phyloP scores from a whole-genome alignment of 2,113 vertebrate species.

The Cyprinodon tularosa region DNA sequence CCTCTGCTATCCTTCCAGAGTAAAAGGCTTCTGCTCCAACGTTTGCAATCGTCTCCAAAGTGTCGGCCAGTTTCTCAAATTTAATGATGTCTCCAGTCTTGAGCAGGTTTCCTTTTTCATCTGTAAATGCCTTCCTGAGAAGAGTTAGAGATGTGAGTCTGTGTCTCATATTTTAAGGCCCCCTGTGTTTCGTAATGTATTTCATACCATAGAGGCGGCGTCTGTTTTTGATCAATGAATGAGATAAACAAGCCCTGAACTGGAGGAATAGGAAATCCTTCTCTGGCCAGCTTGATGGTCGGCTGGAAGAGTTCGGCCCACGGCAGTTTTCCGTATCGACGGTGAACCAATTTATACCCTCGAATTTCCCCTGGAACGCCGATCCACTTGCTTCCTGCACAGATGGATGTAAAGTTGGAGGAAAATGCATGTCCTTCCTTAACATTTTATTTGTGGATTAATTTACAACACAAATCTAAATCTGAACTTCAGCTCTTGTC shows the following conservation, averaged over 20 bases:
- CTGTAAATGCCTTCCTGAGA: conserved; percentile 68
- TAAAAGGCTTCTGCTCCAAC: conserved; percentile 84
- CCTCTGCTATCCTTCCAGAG: conserved; percentile 76
- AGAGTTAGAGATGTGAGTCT: not conserved
- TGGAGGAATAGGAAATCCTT: not conserved
- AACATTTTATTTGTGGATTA: too few relatives aligned
- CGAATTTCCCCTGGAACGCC: conserved; percentile 87
- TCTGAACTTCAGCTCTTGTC: too few relatives aligned
- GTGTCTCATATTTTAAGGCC: not conserved
- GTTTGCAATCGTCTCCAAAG: conserved; percentile 80
- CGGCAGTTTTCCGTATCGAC: conserved; percentile 80
- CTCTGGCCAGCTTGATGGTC: not conserved
- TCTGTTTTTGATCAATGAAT: not conserved
- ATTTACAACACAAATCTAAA: too few relatives aligned
- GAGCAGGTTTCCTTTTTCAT: conserved; percentile 68
- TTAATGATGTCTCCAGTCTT: conserved; percentile 72
- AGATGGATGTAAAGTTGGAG: not conserved
- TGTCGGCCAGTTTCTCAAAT: conserved; percentile 83
- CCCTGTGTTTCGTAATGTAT: not conserved
- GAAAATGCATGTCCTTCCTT: too few relatives aligned
- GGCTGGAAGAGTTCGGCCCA: conserved; percentile 67
- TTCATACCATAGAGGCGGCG: not conserved
- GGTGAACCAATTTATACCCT: conserved; percentile 83
- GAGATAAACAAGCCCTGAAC: not conserved
- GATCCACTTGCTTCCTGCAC: conserved; percentile 80